Conservation (phyloP, 2,888 invertebrate genomes). For the Cryptophagus acutangulus region DNA sequence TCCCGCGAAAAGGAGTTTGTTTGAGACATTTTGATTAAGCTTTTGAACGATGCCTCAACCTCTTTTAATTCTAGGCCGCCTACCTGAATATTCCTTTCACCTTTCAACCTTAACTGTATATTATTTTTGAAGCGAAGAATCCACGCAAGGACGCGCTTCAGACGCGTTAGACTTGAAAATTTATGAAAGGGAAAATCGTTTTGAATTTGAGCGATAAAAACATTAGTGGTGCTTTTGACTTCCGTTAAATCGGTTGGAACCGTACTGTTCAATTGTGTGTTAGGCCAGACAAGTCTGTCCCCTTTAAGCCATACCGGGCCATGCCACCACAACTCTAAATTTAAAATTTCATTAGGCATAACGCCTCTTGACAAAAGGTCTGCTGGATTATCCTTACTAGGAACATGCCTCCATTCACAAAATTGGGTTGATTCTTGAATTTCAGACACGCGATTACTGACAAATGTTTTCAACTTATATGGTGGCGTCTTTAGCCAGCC, state of each 20-base stretch:
- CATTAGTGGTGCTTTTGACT: slow-evolving; percentile 3
- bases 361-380: slow-evolving; percentile 14
- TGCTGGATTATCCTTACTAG: slow-evolving; percentile 15
- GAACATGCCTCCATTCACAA: slow-evolving; percentile 15
- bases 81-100: slow-evolving; percentile 4
- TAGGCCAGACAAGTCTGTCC: neutral
- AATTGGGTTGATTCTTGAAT: slow-evolving; percentile 14
- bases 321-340: slow-evolving; percentile 14
- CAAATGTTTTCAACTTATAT: slow-evolving; percentile 17
- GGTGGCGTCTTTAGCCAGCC: slow-evolving; percentile 14
- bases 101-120: slow-evolving; percentile 1
- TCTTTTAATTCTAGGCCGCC: neutral
- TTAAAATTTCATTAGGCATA: slow-evolving; percentile 2
- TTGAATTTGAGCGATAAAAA: neutral
- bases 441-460: slow-evolving; percentile 16
- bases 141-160: slow-evolving; percentile 11
- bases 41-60: slow-evolving; percentile 6
- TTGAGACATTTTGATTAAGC: slow-evolving; percentile 11
- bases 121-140: slow-evolving; percentile 13
- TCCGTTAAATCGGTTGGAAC: neutral
- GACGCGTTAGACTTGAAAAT: slow-evolving; percentile 12
- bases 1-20: slow-evolving; percentile 11
- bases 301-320: slow-evolving; percentile 13
- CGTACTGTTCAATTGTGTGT: neutral
- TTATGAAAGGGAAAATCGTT: slow-evolving; percentile 10